Evolutionary conservation across 2,888 invertebrate genomes (phyloP).

Genomic region (Pachydiplax longipennis): DNA sequence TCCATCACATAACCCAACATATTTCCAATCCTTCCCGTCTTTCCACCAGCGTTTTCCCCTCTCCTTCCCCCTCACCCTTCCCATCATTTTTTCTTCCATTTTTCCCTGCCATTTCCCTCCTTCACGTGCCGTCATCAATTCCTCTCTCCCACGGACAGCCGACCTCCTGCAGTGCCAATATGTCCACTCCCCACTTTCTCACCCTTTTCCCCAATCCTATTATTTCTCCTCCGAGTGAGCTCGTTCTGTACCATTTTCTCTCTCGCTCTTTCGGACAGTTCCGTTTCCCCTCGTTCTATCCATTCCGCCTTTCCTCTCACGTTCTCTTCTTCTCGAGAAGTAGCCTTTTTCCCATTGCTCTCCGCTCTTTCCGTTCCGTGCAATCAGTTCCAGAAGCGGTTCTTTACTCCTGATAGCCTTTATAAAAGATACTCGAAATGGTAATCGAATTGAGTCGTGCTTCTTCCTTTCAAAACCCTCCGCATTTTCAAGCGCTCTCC

Average conservation of each 20-base stretch:
- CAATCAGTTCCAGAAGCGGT: too few species aligned
- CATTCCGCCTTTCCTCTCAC: too few species aligned
- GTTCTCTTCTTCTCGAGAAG: too few species aligned
- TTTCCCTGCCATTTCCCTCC: not conserved
- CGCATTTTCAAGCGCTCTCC: too few species aligned
- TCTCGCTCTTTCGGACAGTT: not conserved
- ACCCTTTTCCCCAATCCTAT: not conserved
- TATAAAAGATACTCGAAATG: too few species aligned
- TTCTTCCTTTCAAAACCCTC: too few species aligned
- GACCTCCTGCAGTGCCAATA: constrained; percentile 3
- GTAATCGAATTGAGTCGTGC: too few species aligned
- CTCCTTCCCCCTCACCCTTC: not conserved
- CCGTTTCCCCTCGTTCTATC: too few species aligned
- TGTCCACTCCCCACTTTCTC: not conserved
- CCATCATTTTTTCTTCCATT: not conserved
- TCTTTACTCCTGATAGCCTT: too few species aligned
- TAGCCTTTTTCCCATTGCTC: too few species aligned
- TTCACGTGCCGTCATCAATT: constrained; percentile 13
- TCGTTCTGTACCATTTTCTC: not conserved
- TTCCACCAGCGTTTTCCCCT: not conserved
- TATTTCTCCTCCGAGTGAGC: not conserved
- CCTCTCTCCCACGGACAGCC: constrained; percentile 2
- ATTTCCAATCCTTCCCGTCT: not conserved
- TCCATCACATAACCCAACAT: too few species aligned
- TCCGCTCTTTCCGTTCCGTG: too few species aligned